phyloP scores from a whole-genome alignment of 2,113 vertebrate species.

The Lota lota region DNA sequence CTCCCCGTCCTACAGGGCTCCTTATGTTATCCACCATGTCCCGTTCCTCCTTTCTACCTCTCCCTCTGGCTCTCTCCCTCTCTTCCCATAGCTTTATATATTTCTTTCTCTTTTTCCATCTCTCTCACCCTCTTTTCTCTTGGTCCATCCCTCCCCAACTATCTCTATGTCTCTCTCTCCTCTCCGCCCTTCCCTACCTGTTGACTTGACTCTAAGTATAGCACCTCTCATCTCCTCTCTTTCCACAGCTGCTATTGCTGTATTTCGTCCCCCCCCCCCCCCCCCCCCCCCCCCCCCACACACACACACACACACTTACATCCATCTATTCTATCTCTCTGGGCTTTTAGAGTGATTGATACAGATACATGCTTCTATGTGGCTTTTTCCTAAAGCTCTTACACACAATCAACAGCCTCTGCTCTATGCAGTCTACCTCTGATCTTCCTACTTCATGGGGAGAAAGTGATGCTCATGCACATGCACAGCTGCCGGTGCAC shows the following conservation, averaged over 20 bases:
- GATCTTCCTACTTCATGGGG: slow-evolving; percentile 24
- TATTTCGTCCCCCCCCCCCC: slow-evolving; percentile 56
- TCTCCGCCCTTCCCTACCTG: not conserved
- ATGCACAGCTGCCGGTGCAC: not conserved
- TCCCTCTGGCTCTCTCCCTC: too few species aligned
- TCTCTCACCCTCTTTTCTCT: slow-evolving; percentile 26
- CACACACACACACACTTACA: slow-evolving; percentile 10
- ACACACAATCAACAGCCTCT: slow-evolving; percentile 63
- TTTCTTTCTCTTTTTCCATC: slow-evolving; percentile 19
- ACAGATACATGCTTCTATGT: slow-evolving; percentile 68
- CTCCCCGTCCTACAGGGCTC: too few species aligned
- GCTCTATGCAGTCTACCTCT: slow-evolving; percentile 55
- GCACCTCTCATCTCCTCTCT: slow-evolving; percentile 54
- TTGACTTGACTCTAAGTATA: slow-evolving; percentile 46
- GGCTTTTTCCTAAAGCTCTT: slow-evolving; percentile 66
- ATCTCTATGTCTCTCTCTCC: not conserved
- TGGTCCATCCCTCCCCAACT: slow-evolving; percentile 14
- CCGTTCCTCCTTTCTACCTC: too few species aligned
- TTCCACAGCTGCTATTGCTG: slow-evolving; percentile 55
- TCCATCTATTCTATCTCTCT: slow-evolving; percentile 65
- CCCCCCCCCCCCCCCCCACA: slow-evolving; percentile 58
- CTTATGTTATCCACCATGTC: too few species aligned
- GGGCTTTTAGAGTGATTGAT: slow-evolving; percentile 71
- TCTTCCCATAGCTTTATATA: slow-evolving; percentile 6
- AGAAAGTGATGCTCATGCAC: not conserved